These are phyloP conservation scores for Sphaerolaimus hirsutus DNA, from an alignment of 2,888 invertebrate species.

Conservation along the genomic window DNA sequence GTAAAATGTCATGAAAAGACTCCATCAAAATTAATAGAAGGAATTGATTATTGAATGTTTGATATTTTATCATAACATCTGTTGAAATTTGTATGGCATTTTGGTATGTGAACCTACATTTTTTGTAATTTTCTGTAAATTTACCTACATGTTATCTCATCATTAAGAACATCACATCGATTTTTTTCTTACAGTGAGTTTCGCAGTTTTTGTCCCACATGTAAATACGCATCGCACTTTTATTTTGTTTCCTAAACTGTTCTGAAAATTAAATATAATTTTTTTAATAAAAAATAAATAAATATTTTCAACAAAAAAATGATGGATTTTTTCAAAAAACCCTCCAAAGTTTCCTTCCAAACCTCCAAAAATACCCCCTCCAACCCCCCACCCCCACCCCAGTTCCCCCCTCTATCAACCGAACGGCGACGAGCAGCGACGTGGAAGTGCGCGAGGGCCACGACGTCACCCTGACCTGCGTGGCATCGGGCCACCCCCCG, in stretches of 20 bases:
- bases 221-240: not conserved
- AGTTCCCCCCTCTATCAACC: conserved; percentile 76
- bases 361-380: not conserved
- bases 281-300: not conserved
- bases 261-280: not conserved
- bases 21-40: no score
- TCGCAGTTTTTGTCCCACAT: not conserved
- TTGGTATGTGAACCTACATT: no score
- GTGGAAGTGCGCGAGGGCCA: conserved; percentile 38
- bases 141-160: no score
- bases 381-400: conserved; percentile 10
- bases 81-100: no score
- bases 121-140: no score
- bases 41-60: no score
- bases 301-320: no score
- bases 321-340: not conserved
- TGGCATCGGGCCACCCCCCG: conserved; percentile 4
- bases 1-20: no score
- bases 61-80: no score
- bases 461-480: conserved; percentile 4
- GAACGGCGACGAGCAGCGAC: conserved; percentile 61
- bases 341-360: not conserved
- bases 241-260: not conserved
- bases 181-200: not conserved
- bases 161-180: no score